phyloP scores from a whole-genome alignment of 2,888 invertebrate species.

The Antheraea assamensis region DNA sequence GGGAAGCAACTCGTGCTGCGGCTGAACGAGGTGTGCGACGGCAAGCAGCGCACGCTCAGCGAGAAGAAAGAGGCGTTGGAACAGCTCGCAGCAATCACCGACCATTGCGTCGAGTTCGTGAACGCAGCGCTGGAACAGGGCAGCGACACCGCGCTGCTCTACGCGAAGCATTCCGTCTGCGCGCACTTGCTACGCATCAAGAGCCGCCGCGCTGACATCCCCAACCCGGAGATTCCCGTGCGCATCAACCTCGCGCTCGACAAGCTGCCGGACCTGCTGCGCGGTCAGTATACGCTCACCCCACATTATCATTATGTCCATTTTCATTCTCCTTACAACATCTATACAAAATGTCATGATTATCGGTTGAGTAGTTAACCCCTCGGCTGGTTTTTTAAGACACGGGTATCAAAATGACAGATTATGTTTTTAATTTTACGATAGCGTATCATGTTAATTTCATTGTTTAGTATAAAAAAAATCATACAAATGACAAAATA shows the following conservation, averaged over 20 bases:
- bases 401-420: too few species aligned
- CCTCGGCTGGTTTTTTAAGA: too few species aligned
- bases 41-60: conserved; percentile 87
- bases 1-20: conserved; percentile 92
- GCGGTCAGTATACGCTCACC: conserved; percentile 76
- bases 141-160: conserved; percentile 91
- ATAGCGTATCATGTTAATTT: too few species aligned
- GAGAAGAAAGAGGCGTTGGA: conserved; percentile 93
- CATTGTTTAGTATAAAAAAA: too few species aligned
- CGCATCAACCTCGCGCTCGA: conserved; percentile 90
- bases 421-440: too few species aligned
- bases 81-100: conserved; percentile 91
- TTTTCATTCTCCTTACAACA: too few species aligned
- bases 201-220: conserved; percentile 92
- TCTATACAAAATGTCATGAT: too few species aligned
- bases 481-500: too few species aligned
- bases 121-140: conserved; percentile 88
- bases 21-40: conserved; percentile 88
- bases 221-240: conserved; percentile 94
- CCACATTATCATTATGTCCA: too few species aligned
- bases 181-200: conserved; percentile 90
- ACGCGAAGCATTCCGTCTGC: conserved; percentile 88
- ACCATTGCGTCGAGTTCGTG: conserved; percentile 94
- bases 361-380: too few species aligned
- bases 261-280: conserved; percentile 90